These are phyloP conservation scores for Pyrrhura leucotis DNA, from an alignment of 2,797 vertebrate genomes.

Conservation along the genomic window DNA sequence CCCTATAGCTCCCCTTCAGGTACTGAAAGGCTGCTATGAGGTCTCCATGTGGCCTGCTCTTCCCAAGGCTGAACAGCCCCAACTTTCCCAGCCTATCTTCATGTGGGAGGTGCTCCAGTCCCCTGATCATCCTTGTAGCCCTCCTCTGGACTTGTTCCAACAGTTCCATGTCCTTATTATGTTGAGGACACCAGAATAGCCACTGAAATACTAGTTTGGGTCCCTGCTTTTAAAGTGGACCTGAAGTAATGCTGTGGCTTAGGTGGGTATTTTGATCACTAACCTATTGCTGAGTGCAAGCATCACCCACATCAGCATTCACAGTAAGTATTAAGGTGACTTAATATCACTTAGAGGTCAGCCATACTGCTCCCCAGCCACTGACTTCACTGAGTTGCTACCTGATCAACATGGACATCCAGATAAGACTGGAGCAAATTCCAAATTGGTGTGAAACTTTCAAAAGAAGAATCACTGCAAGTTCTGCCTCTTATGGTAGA, in stretches of 20 bases:
- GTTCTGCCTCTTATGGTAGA: neutral
- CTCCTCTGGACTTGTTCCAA: neutral
- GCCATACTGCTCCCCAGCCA: neutral
- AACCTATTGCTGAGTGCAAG: neutral
- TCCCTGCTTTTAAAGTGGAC: neutral
- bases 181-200: neutral
- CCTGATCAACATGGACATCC: neutral
- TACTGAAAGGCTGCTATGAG: too few relatives aligned
- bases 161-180: neutral
- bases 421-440: neutral
- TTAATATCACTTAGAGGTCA: neutral
- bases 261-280: neutral
- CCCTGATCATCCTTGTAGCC: too few relatives aligned
- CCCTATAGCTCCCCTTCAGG: too few relatives aligned
- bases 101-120: too few relatives aligned
- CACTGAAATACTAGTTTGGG: neutral
- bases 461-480: neutral
- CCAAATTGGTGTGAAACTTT: neutral
- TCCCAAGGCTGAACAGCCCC: too few relatives aligned
- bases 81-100: too few relatives aligned
- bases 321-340: neutral
- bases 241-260: neutral
- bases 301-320: neutral
- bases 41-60: too few relatives aligned
- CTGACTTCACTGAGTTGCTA: neutral